Base-by-base conservation (phyloP, 2,888 invertebrate species). In the Clitarchus hookeri region DNA sequence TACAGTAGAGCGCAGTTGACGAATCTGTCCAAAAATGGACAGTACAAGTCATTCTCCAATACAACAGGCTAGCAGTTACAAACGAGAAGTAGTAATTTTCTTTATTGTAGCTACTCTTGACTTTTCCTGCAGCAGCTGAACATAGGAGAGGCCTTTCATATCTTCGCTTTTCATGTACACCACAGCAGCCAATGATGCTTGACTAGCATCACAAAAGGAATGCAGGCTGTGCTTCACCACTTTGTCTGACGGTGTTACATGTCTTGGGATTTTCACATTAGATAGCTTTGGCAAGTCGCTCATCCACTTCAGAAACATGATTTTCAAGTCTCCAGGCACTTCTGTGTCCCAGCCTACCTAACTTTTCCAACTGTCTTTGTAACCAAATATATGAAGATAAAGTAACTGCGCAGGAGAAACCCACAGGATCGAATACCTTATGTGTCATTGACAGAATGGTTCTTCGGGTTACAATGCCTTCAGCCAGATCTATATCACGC, bases 61-160 rank as follows among this genome's bases (percentile, higher is more conserved):
- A 6, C 88, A 44, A 9, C 88, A 88, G n/a, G 88, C 89, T 25
- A 88, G 83, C 19, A 89, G 53, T 86, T 89, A 89, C 84, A 88
- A 27, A 78, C 88, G 26, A 11, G 88, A 88, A 54, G 89, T 89
- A 4, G 88, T 86, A 2, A 87, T 25, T 13, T 84, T 44, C 53
- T 87, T 87, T 16, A 87, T 2, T 3, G 89, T 89, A 13, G 89
- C 87, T 0, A 89, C 88, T 78, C 88, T 82, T 0, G 88, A n/a
- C 84, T 88, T 89, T 12, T 88, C 86, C 23, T 44, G 44, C 4
- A 88, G 25, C 25, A 89, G 87, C 8, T 85, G 8, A 0, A 87
- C 77, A 3, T 84, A 78, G 86, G 87, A 4, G 85, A 36, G 12
- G 27, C 8, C 19, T 8, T 44, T 9, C 44, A 13, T 54, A 19